Evolutionary conservation across 2,888 invertebrate genomes (phyloP), one percentile per base, ranked within the genome.

Genomic region (Rapana venosa): DNA sequence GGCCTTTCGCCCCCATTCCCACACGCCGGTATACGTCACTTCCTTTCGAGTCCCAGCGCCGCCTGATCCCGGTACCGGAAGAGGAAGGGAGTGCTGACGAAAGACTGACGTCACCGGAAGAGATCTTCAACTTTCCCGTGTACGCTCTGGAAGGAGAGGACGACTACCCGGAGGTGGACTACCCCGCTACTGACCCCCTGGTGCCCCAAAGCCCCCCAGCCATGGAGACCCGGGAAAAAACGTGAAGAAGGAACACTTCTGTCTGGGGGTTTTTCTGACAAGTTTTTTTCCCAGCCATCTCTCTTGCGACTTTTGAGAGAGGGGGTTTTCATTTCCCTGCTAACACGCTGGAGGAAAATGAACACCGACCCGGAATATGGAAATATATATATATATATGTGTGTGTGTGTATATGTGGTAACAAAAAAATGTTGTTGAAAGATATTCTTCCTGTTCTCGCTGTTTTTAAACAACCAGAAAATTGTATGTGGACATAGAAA

Each of bases 21-120:
- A 90, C 91, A 2, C 84, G 91, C 17, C 66, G 91, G 5, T 92
- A 90, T 30, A 89, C 89, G n/a, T 84, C 89, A 85, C 88, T 90
- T 70, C 90, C 91, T 30, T 90, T 91, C 77, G 91, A 92, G 88
- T 87, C 90, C 1, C 90, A 92, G 90, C 87, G 91, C 22, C 89
- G 91, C 36, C 90, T 92, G 32, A 92, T 92, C 74, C 90, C 91
- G 0, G 91, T 92, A 13, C 91, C 91, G n/a, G 91, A 92, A 81
- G 91, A 92, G 85, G 91, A 92, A 83, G 91, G 91, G 20, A 90
- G 91, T 84, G 91, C 91, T 15, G 91, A 92, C 88, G 91, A 91
- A 58, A 83, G 89, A 8, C 88, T 91, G 84, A 91, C 91, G 35
- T 92, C 91, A 61, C 91, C 91, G 79, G 91, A 92, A 86, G 91